These are phyloP conservation scores for Pachyramphus minor DNA, from an alignment of 2,113 vertebrate genomes.

Conservation along the genomic window DNA sequence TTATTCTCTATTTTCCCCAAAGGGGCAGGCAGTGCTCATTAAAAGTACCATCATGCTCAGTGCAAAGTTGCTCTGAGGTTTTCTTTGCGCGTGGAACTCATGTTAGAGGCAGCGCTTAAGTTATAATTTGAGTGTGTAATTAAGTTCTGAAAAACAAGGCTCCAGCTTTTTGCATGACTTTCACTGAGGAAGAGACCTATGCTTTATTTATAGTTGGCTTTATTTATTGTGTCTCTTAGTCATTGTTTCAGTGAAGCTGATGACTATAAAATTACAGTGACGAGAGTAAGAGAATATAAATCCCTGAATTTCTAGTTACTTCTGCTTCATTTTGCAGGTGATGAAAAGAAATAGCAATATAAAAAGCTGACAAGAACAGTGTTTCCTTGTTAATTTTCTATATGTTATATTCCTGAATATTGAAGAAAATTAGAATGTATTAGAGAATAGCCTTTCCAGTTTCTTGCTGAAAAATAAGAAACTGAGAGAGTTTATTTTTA, in stretches of 20 bases:
- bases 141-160: conserved; percentile 17
- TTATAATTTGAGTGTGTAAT: conserved; percentile 3
- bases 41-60: not conserved
- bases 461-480: not conserved
- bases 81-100: not conserved
- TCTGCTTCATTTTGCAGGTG: not conserved
- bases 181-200: not conserved
- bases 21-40: not conserved
- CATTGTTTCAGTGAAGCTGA: not conserved
- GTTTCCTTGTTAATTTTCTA: not conserved
- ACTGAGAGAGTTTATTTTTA: not conserved
- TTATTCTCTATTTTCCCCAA: not conserved
- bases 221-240: conserved; percentile 2
- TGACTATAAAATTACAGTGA: not conserved
- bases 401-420: not conserved
- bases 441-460: not conserved
- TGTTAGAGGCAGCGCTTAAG: not conserved
- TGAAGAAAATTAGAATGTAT: not conserved
- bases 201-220: conserved; percentile 1
- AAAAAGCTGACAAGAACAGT: not conserved
- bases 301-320: not conserved
- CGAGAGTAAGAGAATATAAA: not conserved
- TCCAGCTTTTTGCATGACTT: not conserved
- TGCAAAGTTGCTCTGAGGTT: not conserved
- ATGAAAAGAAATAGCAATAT: not conserved